Evolutionary conservation across 2,113 vertebrate genomes (phyloP), one percentile per base, ranked within the genome.

Genomic region (Sarotherodon lohbergeri): DNA sequence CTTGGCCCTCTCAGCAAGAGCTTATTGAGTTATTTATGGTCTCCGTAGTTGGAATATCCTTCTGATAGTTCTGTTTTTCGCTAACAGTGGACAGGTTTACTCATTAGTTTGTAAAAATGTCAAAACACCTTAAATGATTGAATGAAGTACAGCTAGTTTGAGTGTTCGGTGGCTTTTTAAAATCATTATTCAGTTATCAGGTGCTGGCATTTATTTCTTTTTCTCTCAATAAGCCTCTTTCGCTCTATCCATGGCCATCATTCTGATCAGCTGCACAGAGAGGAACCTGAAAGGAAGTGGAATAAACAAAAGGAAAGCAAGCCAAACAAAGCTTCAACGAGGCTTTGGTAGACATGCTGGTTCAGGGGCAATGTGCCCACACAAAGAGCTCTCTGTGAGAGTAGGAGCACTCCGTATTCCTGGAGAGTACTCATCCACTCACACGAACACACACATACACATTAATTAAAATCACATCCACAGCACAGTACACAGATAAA

Each of bases 381-480:
- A 96, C 94, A 96, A 95, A 95, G 95, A 90, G 85, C 80, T 86
- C 94, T 95, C 93, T 96, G 95, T 96, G 86, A 89, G 88, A 59
- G 56, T 56, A 78, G 29, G 32, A 55, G 85, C 86, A 86, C 90
- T 95, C 93, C 89, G 90, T 96, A 96, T 95, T 96, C 95, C 91
- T 91, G 88, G 22, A 83, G 94, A 92, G 94, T 96, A 81, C 93
- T 86, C 81, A n/a, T 88, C 73, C 84, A 82, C 87, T 81, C 56
- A 59, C 88, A 90, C 84, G 63, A 81, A 41, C 19, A 55, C 83
- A 73, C 48, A 61, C 81, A 52, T 17, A 57, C 83, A 66, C 54
- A 68, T 89, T 52, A 76, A 78, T 73, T 61, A 61, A 76, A 84
- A 80, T 76, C 73, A 32, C 86, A 83, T 41, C 61, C 61, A 73